phyloP scores from a whole-genome alignment of 2,797 vertebrate species.

The Sphenodon punctatus region DNA sequence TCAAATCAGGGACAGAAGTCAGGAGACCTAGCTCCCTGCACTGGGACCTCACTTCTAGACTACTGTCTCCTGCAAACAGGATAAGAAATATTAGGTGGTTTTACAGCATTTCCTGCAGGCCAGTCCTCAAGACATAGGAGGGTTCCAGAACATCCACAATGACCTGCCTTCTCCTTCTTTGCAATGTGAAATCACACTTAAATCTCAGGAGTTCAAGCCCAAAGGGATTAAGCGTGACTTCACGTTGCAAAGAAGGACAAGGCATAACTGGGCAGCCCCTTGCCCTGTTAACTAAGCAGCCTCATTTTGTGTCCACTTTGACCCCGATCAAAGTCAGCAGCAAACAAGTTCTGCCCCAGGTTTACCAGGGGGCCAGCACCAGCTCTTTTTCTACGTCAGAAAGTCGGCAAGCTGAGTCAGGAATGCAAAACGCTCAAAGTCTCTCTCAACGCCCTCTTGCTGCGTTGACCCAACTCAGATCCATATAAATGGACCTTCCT shows the following conservation, averaged over 20 bases:
- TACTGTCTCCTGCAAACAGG: rapidly evolving
- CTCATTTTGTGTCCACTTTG: rapidly evolving
- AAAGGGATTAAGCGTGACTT: too few relatives aligned
- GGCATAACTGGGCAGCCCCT: background rate
- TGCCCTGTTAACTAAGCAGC: background rate
- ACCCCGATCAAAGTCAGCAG: background rate
- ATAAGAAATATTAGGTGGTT: rapidly evolving
- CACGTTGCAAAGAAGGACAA: too few relatives aligned
- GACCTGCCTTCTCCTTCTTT: too few relatives aligned
- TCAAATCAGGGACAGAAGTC: background rate
- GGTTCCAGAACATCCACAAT: too few relatives aligned
- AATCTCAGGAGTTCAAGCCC: too few relatives aligned
- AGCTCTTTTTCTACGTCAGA: rapidly evolving
- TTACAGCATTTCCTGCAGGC: too few relatives aligned
- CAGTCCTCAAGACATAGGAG: too few relatives aligned
- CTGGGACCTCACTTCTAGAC: rapidly evolving
- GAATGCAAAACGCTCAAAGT: rapidly evolving
- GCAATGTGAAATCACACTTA: too few relatives aligned
- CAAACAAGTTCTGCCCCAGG: too few relatives aligned
- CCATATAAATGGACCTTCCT: rapidly evolving
- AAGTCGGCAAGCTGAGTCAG: rapidly evolving
- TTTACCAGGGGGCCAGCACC: background rate
- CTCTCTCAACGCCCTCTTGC: background rate
- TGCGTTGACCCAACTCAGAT: rapidly evolving
- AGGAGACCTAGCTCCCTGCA: rapidly evolving